These are phyloP conservation scores for Beris morrisii DNA, from an alignment of 2,888 invertebrate genomes.

Conservation along the genomic window DNA sequence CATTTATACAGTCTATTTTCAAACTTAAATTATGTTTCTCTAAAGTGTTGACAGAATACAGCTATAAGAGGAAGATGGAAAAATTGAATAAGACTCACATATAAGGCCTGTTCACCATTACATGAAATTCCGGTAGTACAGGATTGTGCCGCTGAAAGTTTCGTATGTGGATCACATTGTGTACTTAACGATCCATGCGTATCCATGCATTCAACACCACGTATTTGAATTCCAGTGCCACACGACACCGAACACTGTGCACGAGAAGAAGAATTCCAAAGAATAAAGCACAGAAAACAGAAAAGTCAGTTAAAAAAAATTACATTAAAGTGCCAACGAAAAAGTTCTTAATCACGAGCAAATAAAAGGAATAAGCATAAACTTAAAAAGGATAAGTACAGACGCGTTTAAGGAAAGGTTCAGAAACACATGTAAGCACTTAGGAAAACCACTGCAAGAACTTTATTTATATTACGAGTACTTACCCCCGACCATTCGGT, in stretches of 20 bases:
- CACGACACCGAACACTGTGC: slow-evolving; percentile 89
- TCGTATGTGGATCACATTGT: slow-evolving; percentile 67
- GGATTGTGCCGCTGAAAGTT: slow-evolving; percentile 70
- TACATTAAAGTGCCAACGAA: not conserved
- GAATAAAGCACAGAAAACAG: not conserved
- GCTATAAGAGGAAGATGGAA: slow-evolving; percentile 12
- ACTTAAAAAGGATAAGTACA: slow-evolving; percentile 21
- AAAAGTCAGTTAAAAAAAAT: not conserved
- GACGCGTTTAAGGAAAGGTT: slow-evolving; percentile 16
- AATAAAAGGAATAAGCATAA: slow-evolving; percentile 24
- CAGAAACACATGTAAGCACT: slow-evolving; percentile 37
- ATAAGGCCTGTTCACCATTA: slow-evolving; percentile 52
- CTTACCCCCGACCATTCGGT: slow-evolving; percentile 91
- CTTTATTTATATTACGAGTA: slow-evolving; percentile 42
- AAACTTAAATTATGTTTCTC: too few relatives aligned
- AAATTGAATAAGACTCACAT: slow-evolving; percentile 45
- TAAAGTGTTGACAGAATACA: too few relatives aligned
- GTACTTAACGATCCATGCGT: slow-evolving; percentile 60
- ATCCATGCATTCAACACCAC: slow-evolving; percentile 79
- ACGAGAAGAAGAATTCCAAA: slow-evolving; percentile 34
- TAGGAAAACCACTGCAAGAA: slow-evolving; percentile 19
- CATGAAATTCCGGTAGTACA: slow-evolving; percentile 77
- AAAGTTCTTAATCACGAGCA: slow-evolving; percentile 19
- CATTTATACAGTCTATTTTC: not conserved
- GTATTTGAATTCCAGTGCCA: slow-evolving; percentile 81